These are phyloP conservation scores for Mus minutoides DNA, from an alignment of 2,797 vertebrate species.

Conservation along the genomic window DNA sequence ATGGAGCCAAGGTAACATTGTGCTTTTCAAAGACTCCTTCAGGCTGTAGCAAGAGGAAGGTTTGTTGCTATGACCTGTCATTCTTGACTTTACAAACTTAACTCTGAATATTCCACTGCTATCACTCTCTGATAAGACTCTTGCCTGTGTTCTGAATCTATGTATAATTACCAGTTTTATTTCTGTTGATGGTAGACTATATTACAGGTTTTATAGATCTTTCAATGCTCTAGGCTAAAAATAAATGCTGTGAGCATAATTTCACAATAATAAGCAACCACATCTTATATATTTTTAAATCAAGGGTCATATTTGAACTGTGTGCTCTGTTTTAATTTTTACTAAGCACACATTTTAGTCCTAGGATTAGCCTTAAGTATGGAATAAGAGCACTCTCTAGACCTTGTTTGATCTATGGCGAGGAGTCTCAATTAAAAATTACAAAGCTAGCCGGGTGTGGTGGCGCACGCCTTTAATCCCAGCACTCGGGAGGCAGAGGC, in stretches of 20 bases:
- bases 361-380: neutral
- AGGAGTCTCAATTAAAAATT: neutral
- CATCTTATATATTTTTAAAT: conserved; percentile 13
- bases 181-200: conserved; percentile 24
- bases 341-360: neutral
- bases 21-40: neutral
- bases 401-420: neutral
- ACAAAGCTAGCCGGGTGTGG: no score
- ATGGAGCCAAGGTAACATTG: conserved; percentile 57
- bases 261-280: neutral
- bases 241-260: neutral
- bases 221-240: neutral
- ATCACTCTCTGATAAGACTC: neutral
- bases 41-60: neutral
- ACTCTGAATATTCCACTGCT: neutral
- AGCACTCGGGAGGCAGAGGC: no score
- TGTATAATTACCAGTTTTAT: conserved; percentile 23
- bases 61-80: neutral
- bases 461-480: no score
- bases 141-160: neutral
- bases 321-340: neutral
- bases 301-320: conserved; percentile 1
- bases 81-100: neutral
- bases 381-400: neutral
- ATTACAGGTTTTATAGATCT: neutral